Evolutionary conservation across 1,140 invertebrate genomes (phyloP).

Genomic region (Camponotus vicinus): DNA sequence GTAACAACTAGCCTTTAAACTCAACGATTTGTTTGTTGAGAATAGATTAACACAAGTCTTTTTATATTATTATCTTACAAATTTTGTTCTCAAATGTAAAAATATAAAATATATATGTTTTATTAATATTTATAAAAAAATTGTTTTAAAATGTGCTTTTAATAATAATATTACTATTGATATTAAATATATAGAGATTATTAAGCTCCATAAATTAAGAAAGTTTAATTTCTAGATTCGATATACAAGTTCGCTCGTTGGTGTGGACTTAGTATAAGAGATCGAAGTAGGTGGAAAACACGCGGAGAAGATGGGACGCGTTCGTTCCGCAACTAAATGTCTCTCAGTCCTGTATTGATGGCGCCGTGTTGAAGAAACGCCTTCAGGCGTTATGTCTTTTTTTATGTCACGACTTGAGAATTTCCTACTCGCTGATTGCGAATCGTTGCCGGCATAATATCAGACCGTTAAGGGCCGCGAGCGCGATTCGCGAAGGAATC

Average conservation of each 20-base stretch:
- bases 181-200: neutral
- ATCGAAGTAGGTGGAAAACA: constrained; percentile 8
- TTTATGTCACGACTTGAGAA: constrained; percentile 80
- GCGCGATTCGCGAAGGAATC: constrained; percentile 58
- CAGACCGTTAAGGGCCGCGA: constrained; percentile 74
- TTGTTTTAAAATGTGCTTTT: too few relatives aligned
- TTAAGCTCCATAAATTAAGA: neutral
- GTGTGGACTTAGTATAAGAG: neutral
- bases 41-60: neutral
- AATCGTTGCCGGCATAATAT: constrained; percentile 68
- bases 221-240: neutral
- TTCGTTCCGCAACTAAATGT: constrained; percentile 7
- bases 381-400: constrained; percentile 70
- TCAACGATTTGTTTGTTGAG: neutral
- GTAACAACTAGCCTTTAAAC: neutral
- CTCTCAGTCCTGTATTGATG: constrained; percentile 68
- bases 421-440: constrained; percentile 74
- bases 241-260: neutral
- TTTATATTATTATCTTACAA: neutral
- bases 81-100: neutral
- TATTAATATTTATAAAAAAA: too few relatives aligned
- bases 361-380: constrained; percentile 76
- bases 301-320: neutral
- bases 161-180: neutral
- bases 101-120: too few relatives aligned